Base-by-base conservation (phyloP, 2,797 vertebrate species). In the Cirrhinus molitorella region DNA sequence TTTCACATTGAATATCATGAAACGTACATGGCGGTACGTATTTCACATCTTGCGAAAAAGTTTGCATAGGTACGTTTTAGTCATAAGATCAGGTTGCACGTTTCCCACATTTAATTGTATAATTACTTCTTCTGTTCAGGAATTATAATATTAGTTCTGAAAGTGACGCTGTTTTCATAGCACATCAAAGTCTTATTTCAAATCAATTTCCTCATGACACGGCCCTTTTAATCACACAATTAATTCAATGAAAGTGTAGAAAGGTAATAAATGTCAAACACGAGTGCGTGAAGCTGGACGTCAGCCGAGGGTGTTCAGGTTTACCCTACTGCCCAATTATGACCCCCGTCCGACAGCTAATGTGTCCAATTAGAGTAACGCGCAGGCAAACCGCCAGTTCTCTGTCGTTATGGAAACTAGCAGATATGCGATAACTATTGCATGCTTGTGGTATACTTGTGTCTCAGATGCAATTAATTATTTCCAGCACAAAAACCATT, bases 371-470 rank as follows among this genome's bases (percentile, higher is more conserved):
- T 70, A 55, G 25, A 74, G 47, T 81, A 70, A 81, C 21, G 34
- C 55, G 1, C 21, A 77, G 34, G 79, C 80, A 91, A 89, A 89
- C 85, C 87, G 84, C 86, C 83, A 83, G 89, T 91, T 91, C 78
- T 85, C 90, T 91, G 94, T 94, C 92, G 93, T 94, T 94, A 94
- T 94, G 93, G 95, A 93, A 94, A 95, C 92, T 80, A 89, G 90
- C 90, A 81, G 51, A 90, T 87, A 91, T 88, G 86, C 83, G 77
- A 90, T 79, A 87, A 82, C 75, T 83, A 45, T 88, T 86, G 85
- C 83, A 85, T 66, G 68, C 80, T 81, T 83, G 84, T 77, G 65
- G 23, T 86, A 74, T 78, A 83, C 85, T 85, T 85, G 68, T 87
- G 67, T 72, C 83, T 79, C 83, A 86, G 59, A 66, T 47, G 84